Conservation (phyloP, 2,113 vertebrate genomes). For the Petromus typicus region DNA sequence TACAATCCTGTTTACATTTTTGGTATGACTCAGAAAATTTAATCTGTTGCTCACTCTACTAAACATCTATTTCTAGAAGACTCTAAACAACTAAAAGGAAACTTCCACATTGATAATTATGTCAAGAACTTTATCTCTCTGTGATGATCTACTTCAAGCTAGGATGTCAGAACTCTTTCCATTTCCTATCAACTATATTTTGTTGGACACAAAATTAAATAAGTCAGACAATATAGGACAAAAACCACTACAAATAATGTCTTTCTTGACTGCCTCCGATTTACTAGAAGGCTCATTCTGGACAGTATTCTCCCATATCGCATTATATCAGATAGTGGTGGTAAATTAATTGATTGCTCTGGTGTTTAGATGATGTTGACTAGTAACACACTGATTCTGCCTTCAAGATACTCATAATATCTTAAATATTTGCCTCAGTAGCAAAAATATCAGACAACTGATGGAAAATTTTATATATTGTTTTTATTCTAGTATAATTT, state of each 20-base stretch:
- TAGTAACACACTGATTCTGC: neutral
- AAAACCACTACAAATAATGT: neutral
- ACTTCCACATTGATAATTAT: neutral
- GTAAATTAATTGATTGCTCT: neutral
- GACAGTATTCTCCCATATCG: rapidly evolving
- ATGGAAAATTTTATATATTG: neutral
- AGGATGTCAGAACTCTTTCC: neutral
- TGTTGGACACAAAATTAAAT: neutral
- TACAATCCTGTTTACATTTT: neutral
- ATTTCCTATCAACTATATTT: neutral
- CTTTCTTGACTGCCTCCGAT: neutral
- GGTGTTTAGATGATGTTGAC: neutral
- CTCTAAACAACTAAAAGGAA: neutral
- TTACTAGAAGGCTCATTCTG: neutral
- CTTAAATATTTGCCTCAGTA: neutral
- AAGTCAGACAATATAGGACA: neutral
- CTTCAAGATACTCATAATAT: neutral
- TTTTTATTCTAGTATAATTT: neutral
- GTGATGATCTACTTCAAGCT: neutral
- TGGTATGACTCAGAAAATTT: neutral
- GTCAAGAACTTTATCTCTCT: neutral
- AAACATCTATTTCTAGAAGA: neutral
- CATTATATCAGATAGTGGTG: neutral
- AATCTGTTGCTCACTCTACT: neutral
- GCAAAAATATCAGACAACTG: neutral